Base-by-base conservation (phyloP, 2,888 invertebrate species). In the Tenthredo amoena region DNA sequence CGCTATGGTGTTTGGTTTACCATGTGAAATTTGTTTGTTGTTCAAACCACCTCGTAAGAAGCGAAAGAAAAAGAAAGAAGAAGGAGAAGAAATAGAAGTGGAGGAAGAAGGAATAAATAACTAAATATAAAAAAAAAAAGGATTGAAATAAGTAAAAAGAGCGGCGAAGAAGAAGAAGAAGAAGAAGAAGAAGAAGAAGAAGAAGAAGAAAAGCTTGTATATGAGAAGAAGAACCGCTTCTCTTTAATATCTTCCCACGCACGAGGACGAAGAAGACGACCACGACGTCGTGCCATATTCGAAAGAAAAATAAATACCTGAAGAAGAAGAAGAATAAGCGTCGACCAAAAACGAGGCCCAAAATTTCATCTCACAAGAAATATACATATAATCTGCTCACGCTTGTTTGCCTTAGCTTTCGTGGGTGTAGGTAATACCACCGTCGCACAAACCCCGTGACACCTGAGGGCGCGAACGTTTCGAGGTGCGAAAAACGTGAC, bases 111-210 rank as follows among this genome's bases (percentile, higher is more conserved):
- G n/a, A 84, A 34, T 47, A 40, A 12, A 31, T 7, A 71, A 50
- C 21, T 34, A 5, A 62, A 81, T 55, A 62, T 68, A 62, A 71
- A 37, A 47, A 86, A 68, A 55, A 86, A 62, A 43, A 65, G 40
- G 7, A 47, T 84, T 31, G 76, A 43, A 65, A 74, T 43, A 62
- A 62, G 71, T 31, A 71, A 62, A 50, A 62, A 26, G 62, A 31
- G 62, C 26, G 62, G 26, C 31, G 26, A 65, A 74, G 65, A 50
- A 65, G 58, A 86, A 18, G 72, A 47, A 62, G 62, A 62, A 65
- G 26, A 65, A 74, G 65, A 50, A 65, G 58, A 86, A 18, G 72
- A 47, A 62, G 9, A 9, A 7, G 62, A 43, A 40, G 47, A 37
- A 2, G 40, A 40, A 74, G 74, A 43, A n/a, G 40, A 74, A 31